Evolutionary conservation across 1,140 invertebrate genomes (phyloP).

Genomic region (Araneus ventricosus): DNA sequence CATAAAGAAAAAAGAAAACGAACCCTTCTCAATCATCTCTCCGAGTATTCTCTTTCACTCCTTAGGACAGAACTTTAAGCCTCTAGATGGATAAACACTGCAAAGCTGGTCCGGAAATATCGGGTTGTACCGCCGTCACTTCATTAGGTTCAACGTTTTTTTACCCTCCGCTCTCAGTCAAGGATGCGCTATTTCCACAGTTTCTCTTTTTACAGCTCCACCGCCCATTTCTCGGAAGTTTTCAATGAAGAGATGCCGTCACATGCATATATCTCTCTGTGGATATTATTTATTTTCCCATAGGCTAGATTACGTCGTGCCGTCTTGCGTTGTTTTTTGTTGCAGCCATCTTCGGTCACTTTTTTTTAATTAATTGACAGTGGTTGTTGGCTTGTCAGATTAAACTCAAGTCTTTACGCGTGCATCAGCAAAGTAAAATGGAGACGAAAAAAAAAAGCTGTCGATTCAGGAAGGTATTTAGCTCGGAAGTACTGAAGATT

Average conservation of each 20-base stretch:
- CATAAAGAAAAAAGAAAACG: neutral
- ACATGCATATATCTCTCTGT: neutral
- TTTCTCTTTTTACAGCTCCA: slow-evolving; percentile 2
- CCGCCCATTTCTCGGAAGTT: slow-evolving; percentile 31
- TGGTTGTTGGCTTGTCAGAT: too few species aligned
- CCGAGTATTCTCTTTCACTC: slow-evolving; percentile 30
- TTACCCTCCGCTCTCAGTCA: neutral
- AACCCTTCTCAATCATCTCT: neutral
- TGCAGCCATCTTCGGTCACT: neutral
- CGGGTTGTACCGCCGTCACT: slow-evolving; percentile 55
- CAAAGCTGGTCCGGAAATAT: slow-evolving; percentile 51
- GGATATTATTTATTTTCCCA: slow-evolving; percentile 11
- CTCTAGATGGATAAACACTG: neutral
- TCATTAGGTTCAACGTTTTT: slow-evolving; percentile 46
- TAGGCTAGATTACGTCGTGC: neutral
- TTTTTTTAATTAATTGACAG: neutral
- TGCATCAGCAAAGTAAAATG: too few species aligned
- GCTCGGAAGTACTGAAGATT: too few species aligned
- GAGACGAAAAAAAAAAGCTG: too few species aligned
- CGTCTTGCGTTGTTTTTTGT: neutral
- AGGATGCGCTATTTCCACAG: slow-evolving; percentile 20
- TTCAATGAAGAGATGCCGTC: neutral
- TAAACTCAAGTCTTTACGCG: too few species aligned
- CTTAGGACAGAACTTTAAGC: neutral
- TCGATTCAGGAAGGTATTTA: too few species aligned